Conservation (phyloP, 2,888 invertebrate genomes). For the Oxycera nigricornis region DNA sequence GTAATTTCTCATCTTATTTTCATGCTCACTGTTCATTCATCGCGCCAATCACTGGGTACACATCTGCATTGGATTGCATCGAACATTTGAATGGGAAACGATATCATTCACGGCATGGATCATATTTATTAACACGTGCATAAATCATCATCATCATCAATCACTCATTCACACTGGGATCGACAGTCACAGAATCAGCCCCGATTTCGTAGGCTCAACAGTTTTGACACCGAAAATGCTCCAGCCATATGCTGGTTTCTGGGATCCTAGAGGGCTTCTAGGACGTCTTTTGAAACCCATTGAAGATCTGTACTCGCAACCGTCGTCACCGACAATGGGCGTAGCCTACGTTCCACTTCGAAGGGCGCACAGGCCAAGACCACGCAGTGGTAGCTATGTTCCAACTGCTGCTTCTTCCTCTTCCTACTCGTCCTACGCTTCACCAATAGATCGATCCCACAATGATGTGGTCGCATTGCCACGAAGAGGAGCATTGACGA, state of each 20-base stretch:
- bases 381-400: no score
- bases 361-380: background rate
- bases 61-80: no score
- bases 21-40: no score
- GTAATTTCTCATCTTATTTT: no score
- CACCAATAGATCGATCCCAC: background rate
- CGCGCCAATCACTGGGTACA: no score
- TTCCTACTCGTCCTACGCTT: no score
- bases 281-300: slow-evolving; percentile 27
- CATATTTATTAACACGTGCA: no score
- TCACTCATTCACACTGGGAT: background rate
- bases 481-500: background rate
- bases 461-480: background rate
- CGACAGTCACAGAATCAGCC: slow-evolving; percentile 14
- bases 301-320: background rate
- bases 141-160: background rate
- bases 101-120: background rate
- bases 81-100: background rate
- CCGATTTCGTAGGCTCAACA: slow-evolving; percentile 9
- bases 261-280: slow-evolving; percentile 35
- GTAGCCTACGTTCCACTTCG: slow-evolving; percentile 18
- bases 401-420: background rate
- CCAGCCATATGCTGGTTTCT: slow-evolving; percentile 31
- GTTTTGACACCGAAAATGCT: background rate
- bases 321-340: slow-evolving; percentile 5